phyloP scores from a whole-genome alignment of 2,888 invertebrate genomes.

The Caenorhabditis japonica region DNA sequence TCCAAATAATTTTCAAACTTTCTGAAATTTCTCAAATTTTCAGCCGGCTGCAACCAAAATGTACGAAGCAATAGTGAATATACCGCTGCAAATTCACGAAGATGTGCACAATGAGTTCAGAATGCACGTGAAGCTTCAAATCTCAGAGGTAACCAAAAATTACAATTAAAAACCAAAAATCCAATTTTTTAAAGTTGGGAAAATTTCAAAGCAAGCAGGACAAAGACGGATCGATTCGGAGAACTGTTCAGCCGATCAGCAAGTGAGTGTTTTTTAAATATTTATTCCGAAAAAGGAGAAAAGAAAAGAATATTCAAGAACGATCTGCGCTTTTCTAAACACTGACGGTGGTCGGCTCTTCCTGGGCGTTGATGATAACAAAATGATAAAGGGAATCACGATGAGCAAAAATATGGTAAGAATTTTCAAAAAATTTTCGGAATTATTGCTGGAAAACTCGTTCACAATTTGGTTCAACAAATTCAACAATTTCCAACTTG shows the following conservation, averaged over 20 bases:
- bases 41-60: slow-evolving; percentile 8
- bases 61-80: slow-evolving; percentile 13
- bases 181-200: slow-evolving; percentile 48
- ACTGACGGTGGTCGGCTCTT: slow-evolving; percentile 59
- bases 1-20: too few relatives aligned
- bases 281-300: background rate
- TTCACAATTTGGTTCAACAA: background rate
- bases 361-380: slow-evolving; percentile 58
- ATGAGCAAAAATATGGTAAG: slow-evolving; percentile 55
- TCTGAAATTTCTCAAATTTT: background rate
- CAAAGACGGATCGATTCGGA: slow-evolving; percentile 56
- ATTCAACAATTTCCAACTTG: too few relatives aligned
- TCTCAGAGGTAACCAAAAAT: slow-evolving; percentile 47
- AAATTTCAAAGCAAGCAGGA: slow-evolving; percentile 48
- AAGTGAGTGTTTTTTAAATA: slow-evolving; percentile 44
- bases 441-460: background rate
- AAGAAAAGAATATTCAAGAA: slow-evolving; percentile 28
- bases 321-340: slow-evolving; percentile 64
- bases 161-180: background rate
- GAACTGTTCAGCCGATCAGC: slow-evolving; percentile 64
- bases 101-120: slow-evolving; percentile 61
- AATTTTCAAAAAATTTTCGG: background rate
- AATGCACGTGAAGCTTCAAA: slow-evolving; percentile 58
- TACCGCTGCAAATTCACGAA: slow-evolving; percentile 46
- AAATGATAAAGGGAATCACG: slow-evolving; percentile 52